Conservation (phyloP, 2,113 vertebrate species). For the Leucoraja erinaceus region DNA sequence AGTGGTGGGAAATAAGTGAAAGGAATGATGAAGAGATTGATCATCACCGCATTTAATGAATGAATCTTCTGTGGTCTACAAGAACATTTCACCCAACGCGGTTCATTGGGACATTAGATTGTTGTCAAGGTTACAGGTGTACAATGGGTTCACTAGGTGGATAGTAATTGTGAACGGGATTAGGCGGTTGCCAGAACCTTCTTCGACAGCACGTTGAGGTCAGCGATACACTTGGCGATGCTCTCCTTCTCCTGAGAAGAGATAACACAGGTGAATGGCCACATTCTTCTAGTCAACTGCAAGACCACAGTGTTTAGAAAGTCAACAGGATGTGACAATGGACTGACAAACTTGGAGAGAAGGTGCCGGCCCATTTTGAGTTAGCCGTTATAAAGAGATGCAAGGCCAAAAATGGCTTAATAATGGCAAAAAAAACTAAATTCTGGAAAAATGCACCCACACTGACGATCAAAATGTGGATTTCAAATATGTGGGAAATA, state of each 20-base stretch:
- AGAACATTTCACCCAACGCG: background rate
- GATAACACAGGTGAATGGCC: conserved; percentile 31
- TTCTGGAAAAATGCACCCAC: too few relatives aligned
- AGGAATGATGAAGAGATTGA: background rate
- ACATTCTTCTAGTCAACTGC: background rate
- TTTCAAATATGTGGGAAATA: too few relatives aligned
- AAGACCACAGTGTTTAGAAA: background rate
- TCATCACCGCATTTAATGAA: conserved; percentile 18
- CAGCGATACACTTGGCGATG: conserved; percentile 84
- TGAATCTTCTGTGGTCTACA: background rate
- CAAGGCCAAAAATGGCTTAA: too few relatives aligned
- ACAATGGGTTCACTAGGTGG: background rate
- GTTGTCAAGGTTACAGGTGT: background rate
- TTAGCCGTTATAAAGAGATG: background rate
- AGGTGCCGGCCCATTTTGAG: background rate
- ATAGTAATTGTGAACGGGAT: background rate
- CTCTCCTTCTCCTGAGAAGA: conserved; percentile 82
- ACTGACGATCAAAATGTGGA: too few relatives aligned
- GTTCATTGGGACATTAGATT: background rate
- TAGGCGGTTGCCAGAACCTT: conserved; percentile 53
- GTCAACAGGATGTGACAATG: background rate
- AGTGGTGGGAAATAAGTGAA: background rate
- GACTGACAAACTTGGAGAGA: background rate
- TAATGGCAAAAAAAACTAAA: too few relatives aligned
- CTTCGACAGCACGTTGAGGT: conserved; percentile 79